A percentile compares a stretch with the other conserved stretches of the same genome.
phyloP scores from a whole-genome alignment of 2,888 invertebrate genomes.

The Suillia variegata region DNA sequence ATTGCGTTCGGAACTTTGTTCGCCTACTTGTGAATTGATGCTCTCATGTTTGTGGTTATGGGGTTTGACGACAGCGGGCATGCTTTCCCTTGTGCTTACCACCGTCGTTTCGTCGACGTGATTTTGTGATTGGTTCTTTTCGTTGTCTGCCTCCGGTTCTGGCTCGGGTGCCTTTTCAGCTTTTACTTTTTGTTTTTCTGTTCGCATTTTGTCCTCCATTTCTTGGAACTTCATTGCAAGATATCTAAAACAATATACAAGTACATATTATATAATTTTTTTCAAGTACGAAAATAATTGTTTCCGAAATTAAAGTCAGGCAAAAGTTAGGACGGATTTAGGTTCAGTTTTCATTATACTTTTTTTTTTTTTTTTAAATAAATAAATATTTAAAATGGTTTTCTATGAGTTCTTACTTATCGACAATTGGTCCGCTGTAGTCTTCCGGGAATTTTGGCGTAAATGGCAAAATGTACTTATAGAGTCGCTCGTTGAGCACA shows the following conservation, averaged over 20 bases:
- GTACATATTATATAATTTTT: not conserved
- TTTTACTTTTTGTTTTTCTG: conserved; percentile 67
- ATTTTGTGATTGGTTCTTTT: conserved; percentile 26
- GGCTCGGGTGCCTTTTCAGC: conserved; percentile 45
- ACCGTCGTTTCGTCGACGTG: conserved; percentile 25
- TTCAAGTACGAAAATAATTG: no score
- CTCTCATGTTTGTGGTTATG: conserved; percentile 28
- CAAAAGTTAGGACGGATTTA: no score
- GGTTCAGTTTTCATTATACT: no score
- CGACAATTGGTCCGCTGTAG: conserved; percentile 85
- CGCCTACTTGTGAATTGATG: conserved; percentile 52
- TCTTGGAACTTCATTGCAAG: conserved; percentile 83
- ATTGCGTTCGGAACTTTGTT: conserved; percentile 57
- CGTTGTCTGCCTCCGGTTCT: conserved; percentile 52
- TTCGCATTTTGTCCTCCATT: conserved; percentile 81
- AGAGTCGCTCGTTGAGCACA: conserved; percentile 85
- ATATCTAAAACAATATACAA: conserved; percentile 65
- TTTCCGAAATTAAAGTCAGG: no score
- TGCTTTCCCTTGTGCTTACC: no score
- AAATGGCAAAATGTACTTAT: conserved; percentile 85
- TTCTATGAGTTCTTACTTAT: conserved; percentile 76
- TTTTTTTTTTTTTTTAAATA: not conserved
- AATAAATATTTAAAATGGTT: no score
- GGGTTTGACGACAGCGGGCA: not conserved
- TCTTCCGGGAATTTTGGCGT: conserved; percentile 90